Evolutionary conservation across 2,113 vertebrate species (phyloP).

Genomic region (Etheostoma spectabile): DNA sequence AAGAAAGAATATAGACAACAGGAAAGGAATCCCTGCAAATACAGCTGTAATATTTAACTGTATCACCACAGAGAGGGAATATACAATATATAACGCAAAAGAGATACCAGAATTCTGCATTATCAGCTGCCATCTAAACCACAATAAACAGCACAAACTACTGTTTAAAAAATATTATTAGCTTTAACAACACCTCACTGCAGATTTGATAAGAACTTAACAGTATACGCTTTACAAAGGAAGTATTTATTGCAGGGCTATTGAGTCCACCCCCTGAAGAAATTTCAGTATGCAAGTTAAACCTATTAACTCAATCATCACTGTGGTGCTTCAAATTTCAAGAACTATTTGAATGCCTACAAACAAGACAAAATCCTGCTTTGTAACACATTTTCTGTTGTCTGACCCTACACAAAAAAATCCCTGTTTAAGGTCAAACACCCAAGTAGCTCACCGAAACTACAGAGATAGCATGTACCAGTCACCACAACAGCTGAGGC

Average conservation of each 20-base stretch:
- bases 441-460: slow-evolving; percentile 56
- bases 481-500: slow-evolving; percentile 81
- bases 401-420: slow-evolving; percentile 64
- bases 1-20: slow-evolving; percentile 50
- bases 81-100: not conserved
- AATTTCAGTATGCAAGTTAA: not conserved
- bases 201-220: not conserved
- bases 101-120: not conserved
- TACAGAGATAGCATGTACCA: slow-evolving; percentile 74
- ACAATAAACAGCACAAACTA: not conserved
- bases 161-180: not conserved
- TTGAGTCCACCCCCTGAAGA: not conserved
- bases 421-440: slow-evolving; percentile 67
- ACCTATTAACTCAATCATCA: not conserved
- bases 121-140: not conserved
- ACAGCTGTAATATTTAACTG: slow-evolving; percentile 43
- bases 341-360: not conserved
- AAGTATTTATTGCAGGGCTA: slow-evolving; percentile 4
- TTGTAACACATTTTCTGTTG: slow-evolving; percentile 58
- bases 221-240: not conserved
- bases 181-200: not conserved
- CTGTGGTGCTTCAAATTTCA: slow-evolving; percentile 11
- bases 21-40: slow-evolving; percentile 63
- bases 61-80: slow-evolving; percentile 18
- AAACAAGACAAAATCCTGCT: slow-evolving; percentile 36